A percentile compares a stretch with the other conserved stretches of the same genome.
These are phyloP conservation scores for Tryphoninae sp. DNA, from an alignment of 2,888 invertebrate species.

Conservation along the genomic window DNA sequence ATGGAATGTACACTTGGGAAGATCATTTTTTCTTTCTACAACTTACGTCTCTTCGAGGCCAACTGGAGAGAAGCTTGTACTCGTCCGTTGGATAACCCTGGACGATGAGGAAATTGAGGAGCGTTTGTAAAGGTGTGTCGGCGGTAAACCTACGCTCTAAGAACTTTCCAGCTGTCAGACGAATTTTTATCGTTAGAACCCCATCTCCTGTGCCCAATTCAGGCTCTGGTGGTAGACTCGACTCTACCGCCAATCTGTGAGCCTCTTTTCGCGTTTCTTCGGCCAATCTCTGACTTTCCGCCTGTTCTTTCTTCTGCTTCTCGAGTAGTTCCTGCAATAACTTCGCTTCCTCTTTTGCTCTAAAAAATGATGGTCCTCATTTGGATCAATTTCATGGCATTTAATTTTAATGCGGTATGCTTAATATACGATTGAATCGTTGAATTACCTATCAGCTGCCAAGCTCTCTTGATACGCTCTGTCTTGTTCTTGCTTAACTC, in stretches of 20 bases:
- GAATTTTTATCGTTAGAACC: slow-evolving; percentile 90
- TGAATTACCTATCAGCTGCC: slow-evolving; percentile 88
- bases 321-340: slow-evolving; percentile 89
- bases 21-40: slow-evolving; percentile 25
- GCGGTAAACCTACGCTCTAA: slow-evolving; percentile 90
- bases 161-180: slow-evolving; percentile 90
- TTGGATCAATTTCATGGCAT: not conserved
- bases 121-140: slow-evolving; percentile 85
- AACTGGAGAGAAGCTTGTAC: slow-evolving; percentile 95
- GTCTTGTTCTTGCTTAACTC: slow-evolving; percentile 96
- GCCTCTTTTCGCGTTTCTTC: slow-evolving; percentile 89
- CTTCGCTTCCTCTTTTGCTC: slow-evolving; percentile 94
- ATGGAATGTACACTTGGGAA: slow-evolving; percentile 56
- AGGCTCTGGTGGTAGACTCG: slow-evolving; percentile 89
- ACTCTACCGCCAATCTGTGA: slow-evolving; percentile 84
- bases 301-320: slow-evolving; percentile 87
- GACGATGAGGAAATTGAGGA: slow-evolving; percentile 94
- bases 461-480: slow-evolving; percentile 95
- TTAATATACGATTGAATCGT: not conserved
- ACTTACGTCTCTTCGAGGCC: slow-evolving; percentile 97
- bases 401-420: no score
- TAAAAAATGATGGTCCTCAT: slow-evolving; percentile 72
- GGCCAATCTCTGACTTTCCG: slow-evolving; percentile 88
- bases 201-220: slow-evolving; percentile 82
- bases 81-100: slow-evolving; percentile 93